A percentile compares a stretch with the other conserved stretches of the same genome.
These are phyloP conservation scores for Siniperca undulata DNA, from an alignment of 2,797 vertebrate species.

Conservation along the genomic window DNA sequence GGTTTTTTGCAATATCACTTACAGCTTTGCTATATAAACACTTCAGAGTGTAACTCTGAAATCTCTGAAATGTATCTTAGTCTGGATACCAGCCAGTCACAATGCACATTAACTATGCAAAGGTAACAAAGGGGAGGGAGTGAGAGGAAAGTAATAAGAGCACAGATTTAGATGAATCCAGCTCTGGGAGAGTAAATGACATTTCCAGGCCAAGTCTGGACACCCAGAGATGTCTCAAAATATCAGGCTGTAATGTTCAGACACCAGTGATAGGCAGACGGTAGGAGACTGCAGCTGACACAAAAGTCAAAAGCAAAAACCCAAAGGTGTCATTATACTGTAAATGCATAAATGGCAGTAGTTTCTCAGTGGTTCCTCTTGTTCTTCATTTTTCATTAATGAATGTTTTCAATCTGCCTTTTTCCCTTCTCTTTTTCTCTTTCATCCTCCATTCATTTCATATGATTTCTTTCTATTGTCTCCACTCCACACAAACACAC, in stretches of 20 bases:
- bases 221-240: slow-evolving; percentile 24
- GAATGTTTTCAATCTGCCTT: slow-evolving; percentile 11
- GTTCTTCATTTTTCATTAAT: slow-evolving; percentile 9
- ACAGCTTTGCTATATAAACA: not conserved
- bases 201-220: slow-evolving; percentile 47
- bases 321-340: not conserved
- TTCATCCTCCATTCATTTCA: slow-evolving; percentile 6
- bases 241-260: slow-evolving; percentile 23
- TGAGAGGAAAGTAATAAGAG: slow-evolving; percentile 37
- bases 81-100: slow-evolving; percentile 25
- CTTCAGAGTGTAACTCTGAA: not conserved
- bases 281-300: slow-evolving; percentile 9
- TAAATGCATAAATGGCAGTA: not conserved
- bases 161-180: slow-evolving; percentile 40
- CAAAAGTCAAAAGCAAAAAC: not conserved
- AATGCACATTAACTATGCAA: slow-evolving; percentile 26
- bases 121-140: slow-evolving; percentile 34
- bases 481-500: not conserved
- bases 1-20: not conserved
- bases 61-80: not conserved
- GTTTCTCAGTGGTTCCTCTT: not conserved
- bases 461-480: not conserved
- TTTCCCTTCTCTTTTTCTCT: not conserved
- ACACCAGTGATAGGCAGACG: not conserved
- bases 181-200: slow-evolving; percentile 31